Conservation (phyloP, 2,113 vertebrate genomes). For the Apodemus speciosus region DNA sequence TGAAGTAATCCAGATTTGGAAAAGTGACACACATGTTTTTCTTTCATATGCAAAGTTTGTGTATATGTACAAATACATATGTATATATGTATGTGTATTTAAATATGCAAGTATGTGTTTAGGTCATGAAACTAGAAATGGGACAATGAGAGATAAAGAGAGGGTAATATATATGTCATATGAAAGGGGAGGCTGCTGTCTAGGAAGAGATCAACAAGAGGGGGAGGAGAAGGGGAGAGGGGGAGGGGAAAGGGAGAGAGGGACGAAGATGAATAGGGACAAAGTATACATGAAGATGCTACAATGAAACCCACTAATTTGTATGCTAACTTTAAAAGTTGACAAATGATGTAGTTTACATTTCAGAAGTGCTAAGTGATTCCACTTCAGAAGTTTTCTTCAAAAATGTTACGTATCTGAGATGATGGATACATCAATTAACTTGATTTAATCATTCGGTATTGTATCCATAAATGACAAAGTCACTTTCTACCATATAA, state of each 20-base stretch:
- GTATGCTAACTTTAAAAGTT: background rate
- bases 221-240: too few species aligned
- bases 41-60: background rate
- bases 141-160: background rate
- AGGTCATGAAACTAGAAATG: background rate
- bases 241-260: accelerated
- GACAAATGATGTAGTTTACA: background rate
- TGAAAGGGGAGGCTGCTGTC: background rate
- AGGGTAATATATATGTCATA: background rate
- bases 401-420: background rate
- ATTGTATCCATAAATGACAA: background rate
- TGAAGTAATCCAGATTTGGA: background rate
- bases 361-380: background rate
- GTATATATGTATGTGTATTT: too few species aligned
- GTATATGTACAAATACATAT: too few species aligned
- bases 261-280: background rate
- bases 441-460: background rate
- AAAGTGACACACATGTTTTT: background rate
- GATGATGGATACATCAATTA: background rate
- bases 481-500: background rate
- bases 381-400: background rate
- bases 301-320: background rate
- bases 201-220: background rate
- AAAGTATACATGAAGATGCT: background rate
- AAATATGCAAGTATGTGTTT: background rate